phyloP scores from a whole-genome alignment of 2,888 invertebrate genomes.

The Tiphia femorata region DNA sequence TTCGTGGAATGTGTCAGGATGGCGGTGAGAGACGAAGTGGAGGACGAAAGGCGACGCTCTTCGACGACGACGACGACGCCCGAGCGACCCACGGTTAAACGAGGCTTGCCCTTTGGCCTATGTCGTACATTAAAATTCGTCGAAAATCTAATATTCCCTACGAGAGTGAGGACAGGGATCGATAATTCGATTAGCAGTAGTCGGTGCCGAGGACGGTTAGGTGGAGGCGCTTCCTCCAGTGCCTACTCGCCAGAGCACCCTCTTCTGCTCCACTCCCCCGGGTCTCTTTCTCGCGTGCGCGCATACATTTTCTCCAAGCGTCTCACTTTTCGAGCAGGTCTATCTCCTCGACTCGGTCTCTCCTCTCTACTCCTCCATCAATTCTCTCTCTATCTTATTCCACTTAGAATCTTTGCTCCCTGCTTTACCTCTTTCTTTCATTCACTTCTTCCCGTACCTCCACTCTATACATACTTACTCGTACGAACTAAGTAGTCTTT shows the following conservation, averaged over 20 bases:
- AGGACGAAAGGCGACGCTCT: neutral
- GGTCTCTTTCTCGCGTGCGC: neutral
- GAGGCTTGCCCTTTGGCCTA: constrained; percentile 17
- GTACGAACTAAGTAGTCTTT: too few species aligned
- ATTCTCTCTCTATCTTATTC: constrained; percentile 7
- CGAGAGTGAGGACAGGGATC: constrained; percentile 47
- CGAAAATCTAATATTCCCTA: constrained; percentile 54
- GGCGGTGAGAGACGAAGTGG: neutral
- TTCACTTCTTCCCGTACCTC: neutral
- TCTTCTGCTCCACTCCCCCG: neutral
- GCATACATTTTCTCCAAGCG: constrained; percentile 11
- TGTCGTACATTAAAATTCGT: constrained; percentile 47
- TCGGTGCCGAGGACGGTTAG: constrained; percentile 46
- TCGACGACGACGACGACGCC: too few species aligned
- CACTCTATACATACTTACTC: neutral
- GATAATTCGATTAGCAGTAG: constrained; percentile 61
- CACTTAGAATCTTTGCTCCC: too few species aligned
- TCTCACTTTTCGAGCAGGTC: too few species aligned
- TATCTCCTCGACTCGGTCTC: constrained; percentile 24
- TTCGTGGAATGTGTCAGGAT: too few species aligned
- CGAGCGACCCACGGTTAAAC: neutral
- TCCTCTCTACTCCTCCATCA: constrained; percentile 7
- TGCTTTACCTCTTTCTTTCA: constrained; percentile 9
- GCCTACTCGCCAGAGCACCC: neutral
- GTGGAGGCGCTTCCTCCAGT: constrained; percentile 28